Evolutionary conservation across 2,113 vertebrate species (phyloP), one percentile per base, ranked within the genome.

Genomic region (Mastomys natalensis): DNA sequence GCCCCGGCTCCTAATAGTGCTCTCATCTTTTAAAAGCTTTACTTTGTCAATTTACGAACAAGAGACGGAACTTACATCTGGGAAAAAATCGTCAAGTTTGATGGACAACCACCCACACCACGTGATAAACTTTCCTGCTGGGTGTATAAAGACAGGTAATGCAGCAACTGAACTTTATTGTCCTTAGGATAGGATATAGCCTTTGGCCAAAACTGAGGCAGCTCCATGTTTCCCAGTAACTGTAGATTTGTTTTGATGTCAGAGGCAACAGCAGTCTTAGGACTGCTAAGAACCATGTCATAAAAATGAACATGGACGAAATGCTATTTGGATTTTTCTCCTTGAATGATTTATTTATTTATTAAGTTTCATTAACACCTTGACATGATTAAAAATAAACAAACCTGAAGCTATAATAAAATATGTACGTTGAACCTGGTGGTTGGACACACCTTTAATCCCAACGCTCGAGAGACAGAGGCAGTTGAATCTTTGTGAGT

Each of bases 121-220:
- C 99, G 99, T 97, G 99, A 99, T 98, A 99, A 99, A 96, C 98
- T 99, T 91, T 99, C 99, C 97, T 99, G 99, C 98, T 99, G 99
- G 99, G 99, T 99, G 84, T 98, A 99, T 95, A 98, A 99, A 90
- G 98, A 99, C 98, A 99, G 98, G 99, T 99, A 97, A 98, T 92
- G 4, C n/a, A 5, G 85, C 37, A 60, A 74, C 10, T n/a, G 40
- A 8, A 94, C 77, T 72, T 43, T 34, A 60, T 95, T 78, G 84
- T 88, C 68, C 40, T 76, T 64, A 87, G 29, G 7, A 60, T 64
- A 87, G 55, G 13, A 48, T 70, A 80, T 9, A 87, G 21, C 78
- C 81, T 87, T 72, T 76, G 60, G 31, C 62, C 34, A n/a, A 89
- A 94, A 80, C 10, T 74, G 60, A 70, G 58, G 82, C 87, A 48